phyloP scores from a whole-genome alignment of 2,888 invertebrate species.

The Acrobasis consociella region DNA sequence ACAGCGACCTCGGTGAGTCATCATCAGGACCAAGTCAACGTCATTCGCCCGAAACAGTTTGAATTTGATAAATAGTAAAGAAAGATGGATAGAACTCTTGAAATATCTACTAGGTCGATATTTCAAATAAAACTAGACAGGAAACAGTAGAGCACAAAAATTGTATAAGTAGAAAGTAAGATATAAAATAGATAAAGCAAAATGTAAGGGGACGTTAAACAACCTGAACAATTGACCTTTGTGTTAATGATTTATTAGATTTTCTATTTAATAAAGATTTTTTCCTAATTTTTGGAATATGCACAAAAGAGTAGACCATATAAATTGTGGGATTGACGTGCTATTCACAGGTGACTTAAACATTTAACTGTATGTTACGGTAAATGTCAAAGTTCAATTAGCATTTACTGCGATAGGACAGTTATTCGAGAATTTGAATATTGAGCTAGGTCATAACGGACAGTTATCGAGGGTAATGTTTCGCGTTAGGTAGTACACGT shows the following conservation, averaged over 20 bases:
- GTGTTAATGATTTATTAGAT: no score
- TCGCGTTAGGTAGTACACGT: background rate
- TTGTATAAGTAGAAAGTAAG: background rate
- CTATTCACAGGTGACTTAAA: slow-evolving; percentile 19
- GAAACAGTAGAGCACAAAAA: background rate
- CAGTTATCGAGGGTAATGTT: slow-evolving; percentile 17
- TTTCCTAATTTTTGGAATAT: no score
- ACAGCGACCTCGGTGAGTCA: slow-evolving; percentile 70
- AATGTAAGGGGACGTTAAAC: no score
- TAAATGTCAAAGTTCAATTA: slow-evolving; percentile 40
- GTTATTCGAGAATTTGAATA: slow-evolving; percentile 22
- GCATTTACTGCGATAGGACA: slow-evolving; percentile 33
- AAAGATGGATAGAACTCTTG: background rate
- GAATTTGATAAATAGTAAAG: slow-evolving; percentile 32
- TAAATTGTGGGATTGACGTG: no score
- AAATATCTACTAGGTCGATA: background rate
- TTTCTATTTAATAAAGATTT: no score
- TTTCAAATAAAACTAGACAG: background rate
- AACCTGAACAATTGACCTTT: no score
- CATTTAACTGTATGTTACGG: slow-evolving; percentile 49
- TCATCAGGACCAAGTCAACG: slow-evolving; percentile 24
- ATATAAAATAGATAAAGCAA: background rate
- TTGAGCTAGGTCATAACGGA: slow-evolving; percentile 24
- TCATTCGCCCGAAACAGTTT: slow-evolving; percentile 42
- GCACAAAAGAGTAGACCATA: no score